phyloP scores from a whole-genome alignment of 2,797 vertebrate species.

The Gymnopithys bicolor region DNA sequence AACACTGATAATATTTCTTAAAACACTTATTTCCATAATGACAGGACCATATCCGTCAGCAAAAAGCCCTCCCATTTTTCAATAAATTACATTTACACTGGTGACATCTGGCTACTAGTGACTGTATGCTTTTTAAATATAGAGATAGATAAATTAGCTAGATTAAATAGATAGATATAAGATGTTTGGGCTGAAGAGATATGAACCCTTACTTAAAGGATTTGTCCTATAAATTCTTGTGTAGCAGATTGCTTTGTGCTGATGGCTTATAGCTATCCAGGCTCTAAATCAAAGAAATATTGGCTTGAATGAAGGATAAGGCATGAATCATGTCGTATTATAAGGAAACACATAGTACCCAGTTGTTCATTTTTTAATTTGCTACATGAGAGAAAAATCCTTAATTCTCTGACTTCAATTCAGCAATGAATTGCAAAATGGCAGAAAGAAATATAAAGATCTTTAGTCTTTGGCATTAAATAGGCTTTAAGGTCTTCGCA shows the following conservation, averaged over 20 bases:
- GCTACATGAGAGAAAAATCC: not conserved
- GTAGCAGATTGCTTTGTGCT: constrained; percentile 28
- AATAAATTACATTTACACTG: not conserved
- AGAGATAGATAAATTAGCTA: constrained; percentile 28
- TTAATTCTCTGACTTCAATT: not conserved
- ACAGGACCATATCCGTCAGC: not conserved
- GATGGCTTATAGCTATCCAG: constrained; percentile 42
- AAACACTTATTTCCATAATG: constrained; percentile 8
- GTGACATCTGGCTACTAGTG: not conserved
- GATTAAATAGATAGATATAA: constrained; percentile 48
- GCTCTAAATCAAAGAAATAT: constrained; percentile 33
- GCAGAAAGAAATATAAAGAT: not conserved
- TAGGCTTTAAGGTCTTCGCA: constrained; percentile 11
- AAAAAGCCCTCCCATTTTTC: not conserved
- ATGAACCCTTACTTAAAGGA: constrained; percentile 58
- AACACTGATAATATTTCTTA: not conserved
- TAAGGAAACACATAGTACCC: not conserved
- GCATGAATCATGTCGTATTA: not conserved
- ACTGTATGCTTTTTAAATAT: not conserved
- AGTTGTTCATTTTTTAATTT: constrained; percentile 18
- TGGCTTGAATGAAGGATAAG: not conserved
- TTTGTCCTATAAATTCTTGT: constrained; percentile 56
- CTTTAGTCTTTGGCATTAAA: constrained; percentile 12
- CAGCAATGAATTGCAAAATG: constrained; percentile 12
- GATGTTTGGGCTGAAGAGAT: constrained; percentile 5